A percentile compares a stretch with the other conserved stretches of the same genome.
Conservation (phyloP, 2,113 vertebrate genomes). For the Megaceryle torquata region DNA sequence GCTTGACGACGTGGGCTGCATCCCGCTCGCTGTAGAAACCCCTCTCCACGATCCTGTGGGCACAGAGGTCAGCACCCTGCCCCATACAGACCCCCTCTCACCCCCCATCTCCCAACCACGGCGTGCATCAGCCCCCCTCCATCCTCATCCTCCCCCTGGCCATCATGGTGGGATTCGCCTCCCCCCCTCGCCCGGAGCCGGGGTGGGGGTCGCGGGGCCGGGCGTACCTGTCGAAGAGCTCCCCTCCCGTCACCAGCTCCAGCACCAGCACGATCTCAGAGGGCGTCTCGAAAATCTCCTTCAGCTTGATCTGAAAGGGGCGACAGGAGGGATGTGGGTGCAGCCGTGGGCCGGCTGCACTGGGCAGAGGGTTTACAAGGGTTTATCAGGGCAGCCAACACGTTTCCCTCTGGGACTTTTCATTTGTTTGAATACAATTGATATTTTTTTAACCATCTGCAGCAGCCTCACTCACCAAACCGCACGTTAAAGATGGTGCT, state of each 20-base stretch:
- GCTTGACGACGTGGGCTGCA: constrained; percentile 85
- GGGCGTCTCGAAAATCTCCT: constrained; percentile 89
- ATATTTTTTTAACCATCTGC: background rate
- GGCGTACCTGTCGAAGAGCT: constrained; percentile 86
- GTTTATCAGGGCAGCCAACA: rapidly evolving
- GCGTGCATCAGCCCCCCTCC: background rate
- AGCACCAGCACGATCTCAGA: constrained; percentile 84
- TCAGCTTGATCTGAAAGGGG: constrained; percentile 83
- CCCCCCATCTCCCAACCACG: rapidly evolving
- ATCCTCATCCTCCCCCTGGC: background rate
- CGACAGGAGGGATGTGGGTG: background rate
- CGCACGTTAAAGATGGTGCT: rapidly evolving
- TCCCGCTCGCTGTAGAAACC: constrained; percentile 89
- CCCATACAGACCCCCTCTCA: background rate
- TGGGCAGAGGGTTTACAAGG: rapidly evolving
- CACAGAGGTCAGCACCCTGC: background rate
- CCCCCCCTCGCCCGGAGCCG: background rate
- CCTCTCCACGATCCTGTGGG: constrained; percentile 84
- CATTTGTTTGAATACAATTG: background rate
- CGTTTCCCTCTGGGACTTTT: background rate
- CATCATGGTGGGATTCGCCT: rapidly evolving
- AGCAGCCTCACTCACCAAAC: background rate
- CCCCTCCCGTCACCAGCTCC: constrained; percentile 89
- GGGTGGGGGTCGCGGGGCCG: rapidly evolving
- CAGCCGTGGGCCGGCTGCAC: background rate